Evolutionary conservation across 2,888 invertebrate species (phyloP), one percentile per base, ranked within the genome.

Genomic region (Anarsia innoxiella): DNA sequence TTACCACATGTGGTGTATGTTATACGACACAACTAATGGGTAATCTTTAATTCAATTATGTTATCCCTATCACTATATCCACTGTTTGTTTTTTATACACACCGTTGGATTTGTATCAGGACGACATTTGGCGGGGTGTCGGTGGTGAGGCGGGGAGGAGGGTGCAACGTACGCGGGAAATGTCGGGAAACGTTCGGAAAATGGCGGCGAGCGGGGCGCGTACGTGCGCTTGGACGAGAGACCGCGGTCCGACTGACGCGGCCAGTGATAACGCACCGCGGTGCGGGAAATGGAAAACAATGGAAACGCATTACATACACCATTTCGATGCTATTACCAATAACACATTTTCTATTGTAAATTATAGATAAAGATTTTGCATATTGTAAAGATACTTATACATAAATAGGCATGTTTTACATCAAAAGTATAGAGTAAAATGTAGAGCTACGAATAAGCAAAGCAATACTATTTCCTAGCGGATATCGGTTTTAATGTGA

Each of bases 201-300:
- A 48, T 45, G 41, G 40, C n/a, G n/a, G n/a, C n/a, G n/a, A n/a
- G 40, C 36, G 46, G 40, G 48, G 45, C 53, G 52, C 64, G 57
- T 43, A 54, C 82, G 79, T 78, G 76, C 72, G 75, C 48, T 53
- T 51, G 46, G 48, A 51, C 45, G 48, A 56, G 57, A 72, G 66
- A 51, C 61, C 67, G 66, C 59, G 58, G 59, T 53, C 59, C 52
- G 58, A 82, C 80, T 82, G 78, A 65, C 65, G 37, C 23, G 25
- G 59, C 53, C 53, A 49, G 60, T 80, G 82, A 82, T 83, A 82
- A 82, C 71, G 62, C 59, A 50, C 50, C 55, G 46, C 56, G 59
- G 49, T 53, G 52, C 69, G 67, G 70, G 62, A 76, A 77, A 77
- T 76, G 70, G 63, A 73, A 78, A 78, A 80, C 74, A 78, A 74